Conservation (phyloP, 2,888 invertebrate genomes). For the Pristionchus maxplancki region DNA sequence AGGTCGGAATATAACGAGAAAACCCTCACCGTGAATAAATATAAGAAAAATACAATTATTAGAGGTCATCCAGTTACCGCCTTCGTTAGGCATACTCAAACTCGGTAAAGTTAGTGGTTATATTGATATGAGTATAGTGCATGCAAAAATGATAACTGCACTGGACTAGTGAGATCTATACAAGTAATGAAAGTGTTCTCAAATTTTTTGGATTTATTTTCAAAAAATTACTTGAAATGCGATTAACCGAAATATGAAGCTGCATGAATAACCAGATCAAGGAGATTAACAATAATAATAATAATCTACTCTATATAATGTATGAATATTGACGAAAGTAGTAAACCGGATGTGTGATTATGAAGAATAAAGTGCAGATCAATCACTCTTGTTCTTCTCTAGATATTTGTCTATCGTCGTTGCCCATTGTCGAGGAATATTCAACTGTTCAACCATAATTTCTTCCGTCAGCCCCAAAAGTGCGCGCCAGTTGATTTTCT, state of each 20-base stretch:
- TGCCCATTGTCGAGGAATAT: conserved; percentile 3
- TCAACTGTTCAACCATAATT: not conserved
- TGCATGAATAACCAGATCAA: not conserved
- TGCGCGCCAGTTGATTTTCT: not conserved
- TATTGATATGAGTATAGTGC: conserved; percentile 25
- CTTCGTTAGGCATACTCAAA: not conserved
- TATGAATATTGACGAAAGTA: no score
- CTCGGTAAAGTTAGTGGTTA: not conserved
- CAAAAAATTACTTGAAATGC: not conserved
- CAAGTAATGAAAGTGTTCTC: conserved; percentile 17
- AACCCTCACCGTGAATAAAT: not conserved
- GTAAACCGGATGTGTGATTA: no score
- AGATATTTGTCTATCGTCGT: not conserved
- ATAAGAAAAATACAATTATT: not conserved
- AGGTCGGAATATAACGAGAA: not conserved
- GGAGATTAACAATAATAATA: no score
- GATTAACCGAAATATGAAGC: not conserved
- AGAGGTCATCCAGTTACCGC: not conserved
- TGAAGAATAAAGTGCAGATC: no score
- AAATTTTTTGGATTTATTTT: not conserved
- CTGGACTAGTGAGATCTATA: conserved; percentile 24
- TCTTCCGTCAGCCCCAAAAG: not conserved
- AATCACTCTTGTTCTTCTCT: not conserved
- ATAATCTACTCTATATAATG: not conserved
- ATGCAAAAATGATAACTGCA: not conserved